Base-by-base conservation (phyloP, 35 echinoderm and acorn worm genomes). In the Apostichopus californicus region DNA sequence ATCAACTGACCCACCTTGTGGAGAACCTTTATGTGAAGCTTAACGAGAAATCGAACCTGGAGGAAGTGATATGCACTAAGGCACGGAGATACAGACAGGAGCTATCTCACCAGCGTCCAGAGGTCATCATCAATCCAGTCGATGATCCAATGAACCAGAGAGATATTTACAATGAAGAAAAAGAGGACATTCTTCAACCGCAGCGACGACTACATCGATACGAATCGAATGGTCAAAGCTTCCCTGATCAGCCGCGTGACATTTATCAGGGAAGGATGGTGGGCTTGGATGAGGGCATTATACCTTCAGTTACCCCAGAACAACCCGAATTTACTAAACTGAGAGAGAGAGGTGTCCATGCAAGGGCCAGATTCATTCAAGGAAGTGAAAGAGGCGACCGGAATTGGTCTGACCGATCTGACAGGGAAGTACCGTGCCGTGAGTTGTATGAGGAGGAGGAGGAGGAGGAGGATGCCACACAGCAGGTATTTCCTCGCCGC, bases 11-110 rank as follows among this genome's bases (percentile, higher is more conserved):
- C 55, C 20, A 85, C 55, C 54, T 85, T 15, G 81, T 85, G 55
- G 81, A 85, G 81, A 85, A 85, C 1, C 81, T 85, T 4, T 85
- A 21, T 10, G 56, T 55, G 55, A n/a, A 85, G 56, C 81, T 85
- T 9, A 85, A 85, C 0, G 81, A 85, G 1, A 57, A 59, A 55
- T 23, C 81, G 9, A 18, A 4, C n/a, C 57, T 58, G 56, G 23
- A 60, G 55, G 8, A 85, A 24, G 81, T 14, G 58, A 10, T 6
- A 0, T 54, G 8, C 15, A 14, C 78, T 8, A 9, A 81, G 78
- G 15, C 9, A 11, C 10, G 4, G 52, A 60, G 28, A 25, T 54
- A 1, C 3, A 59, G 8, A 11, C 57, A 8, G 2, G 57, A 8
- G 9, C 3, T 56, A 2, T 20, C 10, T 55, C 9, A 15, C 54